Evolutionary conservation across 2,113 vertebrate genomes (phyloP).

Genomic region (Spea bombifrons): DNA sequence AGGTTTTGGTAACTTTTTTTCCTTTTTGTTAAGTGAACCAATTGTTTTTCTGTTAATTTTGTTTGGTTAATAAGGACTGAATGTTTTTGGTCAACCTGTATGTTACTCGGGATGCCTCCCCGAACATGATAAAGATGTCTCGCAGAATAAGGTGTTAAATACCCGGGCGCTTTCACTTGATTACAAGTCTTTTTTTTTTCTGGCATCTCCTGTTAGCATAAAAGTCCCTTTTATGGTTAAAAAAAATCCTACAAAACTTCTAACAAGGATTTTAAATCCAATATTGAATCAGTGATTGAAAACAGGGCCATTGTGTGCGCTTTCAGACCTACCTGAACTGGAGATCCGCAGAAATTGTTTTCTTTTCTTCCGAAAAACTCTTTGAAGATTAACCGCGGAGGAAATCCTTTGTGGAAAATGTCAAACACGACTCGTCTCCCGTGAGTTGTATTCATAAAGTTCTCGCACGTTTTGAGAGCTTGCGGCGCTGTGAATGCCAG

Average conservation of each 20-base stretch:
- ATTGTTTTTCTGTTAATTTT: too few relatives aligned
- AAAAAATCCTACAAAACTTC: conserved; percentile 20
- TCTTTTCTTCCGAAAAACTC: conserved; percentile 60
- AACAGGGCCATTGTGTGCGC: conserved; percentile 57
- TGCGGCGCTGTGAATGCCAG: conserved; percentile 36
- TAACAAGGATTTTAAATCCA: conserved; percentile 24
- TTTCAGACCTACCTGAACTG: conserved; percentile 64
- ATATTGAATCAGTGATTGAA: conserved; percentile 34
- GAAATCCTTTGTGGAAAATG: conserved; percentile 61
- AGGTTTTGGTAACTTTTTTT: too few relatives aligned
- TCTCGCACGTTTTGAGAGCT: conserved; percentile 40
- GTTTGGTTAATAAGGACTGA: too few relatives aligned
- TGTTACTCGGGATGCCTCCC: too few relatives aligned
- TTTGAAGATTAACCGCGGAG: conserved; percentile 73
- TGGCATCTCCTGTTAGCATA: background rate
- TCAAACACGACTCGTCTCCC: conserved; percentile 39
- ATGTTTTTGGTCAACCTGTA: too few relatives aligned
- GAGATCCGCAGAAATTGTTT: conserved; percentile 70
- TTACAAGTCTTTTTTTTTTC: conserved; percentile 12
- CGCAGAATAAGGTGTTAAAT: background rate
- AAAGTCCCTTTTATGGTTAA: conserved; percentile 31
- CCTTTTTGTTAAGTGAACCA: too few relatives aligned
- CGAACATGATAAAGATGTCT: background rate
- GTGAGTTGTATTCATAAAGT: conserved; percentile 46
- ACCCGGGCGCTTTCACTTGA: background rate